Percentiles rank a stretch among this genome's conserved stretches.
Conservation (phyloP, 1,140 invertebrate genomes). For the Venustaconcha ellipsiformis region DNA sequence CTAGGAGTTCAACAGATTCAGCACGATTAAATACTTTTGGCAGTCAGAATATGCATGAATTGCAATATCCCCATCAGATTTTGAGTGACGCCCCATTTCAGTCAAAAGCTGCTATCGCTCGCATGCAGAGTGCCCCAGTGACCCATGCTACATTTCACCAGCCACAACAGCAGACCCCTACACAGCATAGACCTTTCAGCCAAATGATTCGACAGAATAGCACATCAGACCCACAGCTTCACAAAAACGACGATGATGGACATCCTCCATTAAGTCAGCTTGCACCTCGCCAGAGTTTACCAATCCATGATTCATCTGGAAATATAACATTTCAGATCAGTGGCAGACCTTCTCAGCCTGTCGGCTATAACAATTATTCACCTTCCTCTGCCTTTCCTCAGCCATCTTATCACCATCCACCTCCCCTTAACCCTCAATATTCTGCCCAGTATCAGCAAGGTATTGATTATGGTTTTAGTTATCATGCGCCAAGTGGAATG, state of each 20-base stretch:
- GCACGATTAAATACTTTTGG: too few species aligned
- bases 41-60: too few species aligned
- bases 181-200: background rate
- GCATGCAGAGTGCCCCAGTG: slow-evolving; percentile 49
- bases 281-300: background rate
- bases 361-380: too few species aligned
- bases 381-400: too few species aligned
- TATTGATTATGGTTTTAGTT: background rate
- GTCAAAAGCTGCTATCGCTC: slow-evolving; percentile 48
- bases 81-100: slow-evolving; percentile 53
- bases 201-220: slow-evolving; percentile 67
- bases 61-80: background rate
- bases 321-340: slow-evolving; percentile 32
- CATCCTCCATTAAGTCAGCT: background rate
- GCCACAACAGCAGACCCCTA: slow-evolving; percentile 3
- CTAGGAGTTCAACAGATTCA: background rate
- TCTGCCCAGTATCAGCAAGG: slow-evolving; percentile 6
- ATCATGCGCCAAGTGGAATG: slow-evolving; percentile 16
- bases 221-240: slow-evolving; percentile 78
- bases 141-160: slow-evolving; percentile 10
- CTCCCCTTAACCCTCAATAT: background rate
- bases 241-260: slow-evolving; percentile 59
- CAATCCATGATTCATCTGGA: slow-evolving; percentile 11
- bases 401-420: background rate
- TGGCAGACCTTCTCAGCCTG: background rate